Evolutionary conservation across 1,140 invertebrate genomes (phyloP).

Genomic region (Andricus grossulariae): DNA sequence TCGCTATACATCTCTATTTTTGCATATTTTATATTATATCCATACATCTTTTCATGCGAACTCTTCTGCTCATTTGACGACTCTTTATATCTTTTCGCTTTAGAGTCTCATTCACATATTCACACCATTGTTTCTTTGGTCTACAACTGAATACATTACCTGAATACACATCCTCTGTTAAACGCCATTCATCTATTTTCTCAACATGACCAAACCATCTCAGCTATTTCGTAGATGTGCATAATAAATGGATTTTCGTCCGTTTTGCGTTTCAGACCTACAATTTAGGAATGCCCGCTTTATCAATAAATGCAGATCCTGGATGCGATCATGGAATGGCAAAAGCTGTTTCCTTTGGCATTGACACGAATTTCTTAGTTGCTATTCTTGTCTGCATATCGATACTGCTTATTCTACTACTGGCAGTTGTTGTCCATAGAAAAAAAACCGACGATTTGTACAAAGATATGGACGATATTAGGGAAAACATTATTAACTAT

Average conservation of each 20-base stretch:
- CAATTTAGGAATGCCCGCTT: slow-evolving; percentile 84
- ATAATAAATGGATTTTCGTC: slow-evolving; percentile 2
- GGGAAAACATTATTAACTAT: slow-evolving; percentile 98
- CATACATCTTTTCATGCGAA: no score
- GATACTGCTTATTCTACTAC: slow-evolving; percentile 86
- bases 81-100: no score
- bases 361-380: slow-evolving; percentile 89
- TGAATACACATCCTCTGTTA: no score
- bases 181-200: no score
- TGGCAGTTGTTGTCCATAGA: slow-evolving; percentile 91
- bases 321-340: slow-evolving; percentile 83
- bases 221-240: no score
- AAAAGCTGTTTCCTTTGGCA: slow-evolving; percentile 86
- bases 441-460: slow-evolving; percentile 89
- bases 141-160: no score
- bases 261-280: slow-evolving; percentile 78
- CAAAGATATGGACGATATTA: slow-evolving; percentile 96
- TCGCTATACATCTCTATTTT: no score
- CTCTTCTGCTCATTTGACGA: no score
- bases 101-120: no score
- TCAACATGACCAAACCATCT: no score
- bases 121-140: no score
- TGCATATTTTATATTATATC: no score
- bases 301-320: slow-evolving; percentile 81
- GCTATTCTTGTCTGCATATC: slow-evolving; percentile 89